Base-by-base conservation (phyloP, 2,113 vertebrate species). In the Canis aureus region DNA sequence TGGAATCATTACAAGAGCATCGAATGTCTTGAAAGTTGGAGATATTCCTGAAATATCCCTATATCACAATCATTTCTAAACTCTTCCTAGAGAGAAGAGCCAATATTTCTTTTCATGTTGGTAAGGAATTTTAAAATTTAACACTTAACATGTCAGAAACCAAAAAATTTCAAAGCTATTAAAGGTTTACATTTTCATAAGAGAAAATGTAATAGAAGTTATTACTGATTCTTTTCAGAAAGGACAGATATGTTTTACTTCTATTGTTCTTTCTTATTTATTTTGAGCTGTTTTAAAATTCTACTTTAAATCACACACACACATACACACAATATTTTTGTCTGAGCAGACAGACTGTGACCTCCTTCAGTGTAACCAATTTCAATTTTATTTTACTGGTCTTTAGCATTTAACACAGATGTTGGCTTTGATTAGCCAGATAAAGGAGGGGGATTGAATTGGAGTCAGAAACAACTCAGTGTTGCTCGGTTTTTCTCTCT, bases 211-310 rank as follows among this genome's bases (percentile, higher is more conserved):
- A 19, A 10, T 23, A 67, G 17, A 38, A 19, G 0, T 1, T 64
- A n/a, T 71, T 64, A 32, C 2, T 23, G 64, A 80, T 5, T 23
- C 2, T 11, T 3, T 43, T 49, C 8, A 82, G n/a, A 29, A 62
- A 29, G 19, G 0, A 0, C 2, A 10, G 2, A 13, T 23, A 1
- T 35, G 38, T 43, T 78, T 43, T 62, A 20, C 9, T 10, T n/a
- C 51, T 38, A 20, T 22, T 11, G 5, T 29, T 51, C 10, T 74
- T 60, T 27, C 4, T 92, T 66, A 22, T 66, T 92, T 66, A 25
- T 66, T 82, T 13, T 80, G 25, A 64, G 10, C 19, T 60, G 2
- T 69, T 85, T 80, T n/a, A 35, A 73, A n/a, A 73, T 80, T 60
- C 11, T 17, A 43, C 12, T 66, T 55, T 49, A 27, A 80, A 19